Evolutionary conservation across 2,797 vertebrate species (phyloP).

Genomic region (Periophthalmus magnuspinnatus): DNA sequence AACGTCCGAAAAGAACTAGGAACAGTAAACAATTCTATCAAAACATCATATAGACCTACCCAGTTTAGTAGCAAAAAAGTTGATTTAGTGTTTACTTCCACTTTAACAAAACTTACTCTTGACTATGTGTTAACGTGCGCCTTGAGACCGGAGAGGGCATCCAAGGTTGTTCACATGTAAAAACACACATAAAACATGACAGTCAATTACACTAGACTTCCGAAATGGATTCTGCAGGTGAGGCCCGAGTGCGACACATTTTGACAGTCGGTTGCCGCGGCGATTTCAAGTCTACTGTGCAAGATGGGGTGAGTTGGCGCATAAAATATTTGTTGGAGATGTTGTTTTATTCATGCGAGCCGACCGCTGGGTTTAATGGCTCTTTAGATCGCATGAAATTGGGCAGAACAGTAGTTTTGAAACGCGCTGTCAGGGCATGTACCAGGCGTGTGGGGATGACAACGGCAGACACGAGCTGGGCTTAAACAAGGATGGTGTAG

Average conservation of each 20-base stretch:
- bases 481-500: conserved; percentile 1
- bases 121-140: too few relatives aligned
- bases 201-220: conserved; percentile 5
- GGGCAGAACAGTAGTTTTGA: conserved; percentile 13
- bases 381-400: conserved; percentile 13
- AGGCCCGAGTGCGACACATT: neutral
- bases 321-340: conserved; percentile 15
- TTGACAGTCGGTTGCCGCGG: conserved; percentile 12
- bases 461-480: neutral
- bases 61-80: too few relatives aligned
- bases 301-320: conserved; percentile 14
- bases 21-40: too few relatives aligned
- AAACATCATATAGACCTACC: too few relatives aligned
- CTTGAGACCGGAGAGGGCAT: conserved; percentile 12
- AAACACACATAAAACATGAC: neutral
- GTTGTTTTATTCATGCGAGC: conserved; percentile 9
- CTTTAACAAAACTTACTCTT: too few relatives aligned
- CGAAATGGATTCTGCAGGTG: conserved; percentile 9
- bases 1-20: too few relatives aligned
- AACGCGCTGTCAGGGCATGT: conserved; percentile 9
- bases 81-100: too few relatives aligned
- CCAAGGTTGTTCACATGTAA: conserved; percentile 15
- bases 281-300: conserved; percentile 3
- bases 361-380: conserved; percentile 9
- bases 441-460: conserved; percentile 1